phyloP scores from a whole-genome alignment of 2,797 vertebrate genomes.

The Coregonus sp. region DNA sequence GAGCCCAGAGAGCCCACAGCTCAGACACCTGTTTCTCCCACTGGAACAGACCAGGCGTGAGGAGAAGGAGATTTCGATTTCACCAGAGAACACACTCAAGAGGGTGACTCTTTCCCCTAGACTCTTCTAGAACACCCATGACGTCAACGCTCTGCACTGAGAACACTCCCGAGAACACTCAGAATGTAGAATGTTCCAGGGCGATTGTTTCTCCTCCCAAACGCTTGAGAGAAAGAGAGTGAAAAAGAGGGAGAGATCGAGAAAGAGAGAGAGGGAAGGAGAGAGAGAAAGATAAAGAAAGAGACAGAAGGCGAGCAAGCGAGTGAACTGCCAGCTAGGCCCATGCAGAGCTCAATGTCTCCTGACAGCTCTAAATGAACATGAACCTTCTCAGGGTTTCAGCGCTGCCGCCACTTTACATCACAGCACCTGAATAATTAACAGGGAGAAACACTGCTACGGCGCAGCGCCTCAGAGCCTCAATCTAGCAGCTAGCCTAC shows the following conservation, averaged over 20 bases:
- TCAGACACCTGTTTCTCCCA: too few relatives aligned
- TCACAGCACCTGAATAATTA: constrained; percentile 70
- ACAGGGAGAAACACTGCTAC: constrained; percentile 53
- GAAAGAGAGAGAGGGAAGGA: constrained; percentile 11
- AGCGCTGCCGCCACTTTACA: constrained; percentile 57
- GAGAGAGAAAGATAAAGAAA: constrained; percentile 12
- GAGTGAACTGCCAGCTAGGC: neutral
- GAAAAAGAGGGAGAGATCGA: constrained; percentile 44
- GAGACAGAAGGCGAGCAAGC: constrained; percentile 43
- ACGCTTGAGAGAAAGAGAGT: constrained; percentile 18
- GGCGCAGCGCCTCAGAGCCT: constrained; percentile 16
- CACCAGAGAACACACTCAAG: too few relatives aligned
- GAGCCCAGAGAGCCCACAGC: too few relatives aligned
- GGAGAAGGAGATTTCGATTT: too few relatives aligned
- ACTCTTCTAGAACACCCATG: neutral
- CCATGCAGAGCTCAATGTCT: constrained; percentile 46
- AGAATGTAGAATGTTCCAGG: neutral
- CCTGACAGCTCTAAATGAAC: constrained; percentile 67
- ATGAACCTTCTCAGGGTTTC: constrained; percentile 64
- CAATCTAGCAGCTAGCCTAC: neutral
- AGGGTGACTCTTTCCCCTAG: neutral
- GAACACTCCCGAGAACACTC: neutral
- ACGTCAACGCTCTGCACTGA: neutral
- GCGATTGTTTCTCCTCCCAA: neutral
- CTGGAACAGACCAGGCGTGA: too few relatives aligned